A percentile compares a stretch with the other conserved stretches of the same genome.
Evolutionary conservation across 2,113 vertebrate species (phyloP).

Genomic region (Heliornis fulica): DNA sequence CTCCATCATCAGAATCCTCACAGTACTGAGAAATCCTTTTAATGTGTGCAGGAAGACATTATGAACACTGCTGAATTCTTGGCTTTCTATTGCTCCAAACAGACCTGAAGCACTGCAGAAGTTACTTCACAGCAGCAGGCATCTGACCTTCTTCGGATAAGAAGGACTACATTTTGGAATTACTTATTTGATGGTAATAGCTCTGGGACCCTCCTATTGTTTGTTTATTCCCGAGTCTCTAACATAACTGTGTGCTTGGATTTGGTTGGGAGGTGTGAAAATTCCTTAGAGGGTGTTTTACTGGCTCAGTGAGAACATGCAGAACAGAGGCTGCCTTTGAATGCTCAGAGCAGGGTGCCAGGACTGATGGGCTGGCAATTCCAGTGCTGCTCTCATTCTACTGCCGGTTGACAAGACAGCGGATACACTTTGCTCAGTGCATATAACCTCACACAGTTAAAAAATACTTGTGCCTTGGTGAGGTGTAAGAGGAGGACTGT

Average conservation of each 20-base stretch:
- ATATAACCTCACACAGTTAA: not conserved
- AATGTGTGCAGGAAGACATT: not conserved
- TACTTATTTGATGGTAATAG: slow-evolving; percentile 25
- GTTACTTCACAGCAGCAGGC: not conserved
- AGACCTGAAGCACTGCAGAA: not conserved
- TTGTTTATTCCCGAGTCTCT: not conserved
- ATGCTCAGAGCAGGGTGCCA: not conserved
- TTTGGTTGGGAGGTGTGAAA: slow-evolving; percentile 40
- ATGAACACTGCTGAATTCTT: not conserved
- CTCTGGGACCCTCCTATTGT: slow-evolving; percentile 43
- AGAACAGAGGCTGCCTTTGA: slow-evolving; percentile 15
- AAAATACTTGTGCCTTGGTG: not conserved
- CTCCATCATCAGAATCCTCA: not conserved
- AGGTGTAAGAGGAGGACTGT: not conserved
- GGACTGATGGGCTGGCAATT: not conserved
- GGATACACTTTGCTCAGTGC: not conserved
- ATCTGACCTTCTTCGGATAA: not conserved
- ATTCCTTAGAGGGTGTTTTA: slow-evolving; percentile 9
- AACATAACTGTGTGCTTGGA: not conserved
- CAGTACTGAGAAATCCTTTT: not conserved
- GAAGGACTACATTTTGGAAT: slow-evolving; percentile 15
- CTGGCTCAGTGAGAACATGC: not conserved
- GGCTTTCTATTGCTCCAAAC: not conserved
- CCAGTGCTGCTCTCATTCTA: not conserved
- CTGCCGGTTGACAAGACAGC: not conserved